A percentile compares a stretch with the other conserved stretches of the same genome.
These are phyloP conservation scores for Casuarius casuarius DNA, from an alignment of 2,113 vertebrate species.

Conservation along the genomic window DNA sequence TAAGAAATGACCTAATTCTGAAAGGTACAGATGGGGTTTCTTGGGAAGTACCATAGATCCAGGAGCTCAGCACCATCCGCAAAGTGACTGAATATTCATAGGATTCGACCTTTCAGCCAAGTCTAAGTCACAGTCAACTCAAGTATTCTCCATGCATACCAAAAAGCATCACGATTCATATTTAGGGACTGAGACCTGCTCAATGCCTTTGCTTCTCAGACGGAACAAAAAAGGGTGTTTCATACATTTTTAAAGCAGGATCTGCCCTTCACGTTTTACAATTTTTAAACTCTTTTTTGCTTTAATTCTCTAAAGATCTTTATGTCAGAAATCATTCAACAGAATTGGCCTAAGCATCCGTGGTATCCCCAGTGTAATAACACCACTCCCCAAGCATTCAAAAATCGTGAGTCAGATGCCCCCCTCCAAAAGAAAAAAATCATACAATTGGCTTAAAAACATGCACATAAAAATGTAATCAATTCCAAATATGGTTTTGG, in stretches of 20 bases:
- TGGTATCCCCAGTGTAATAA: background rate
- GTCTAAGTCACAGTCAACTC: background rate
- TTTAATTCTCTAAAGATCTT: background rate
- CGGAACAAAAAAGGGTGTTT: background rate
- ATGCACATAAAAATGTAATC: slow-evolving; percentile 39
- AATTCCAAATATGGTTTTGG: slow-evolving; percentile 48
- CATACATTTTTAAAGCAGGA: background rate
- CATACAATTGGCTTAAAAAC: slow-evolving; percentile 42
- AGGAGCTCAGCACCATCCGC: background rate
- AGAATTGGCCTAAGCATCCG: background rate
- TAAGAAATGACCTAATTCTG: background rate
- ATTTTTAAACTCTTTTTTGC: background rate
- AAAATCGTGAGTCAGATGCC: slow-evolving; percentile 58
- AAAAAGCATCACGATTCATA: background rate
- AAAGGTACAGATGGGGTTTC: background rate
- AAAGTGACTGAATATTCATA: background rate
- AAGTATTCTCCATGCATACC: background rate
- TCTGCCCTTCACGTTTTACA: background rate
- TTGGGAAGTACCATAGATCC: background rate
- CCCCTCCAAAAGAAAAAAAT: slow-evolving; percentile 40
- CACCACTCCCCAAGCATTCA: slow-evolving; percentile 57
- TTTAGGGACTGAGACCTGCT: background rate
- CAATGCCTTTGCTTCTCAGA: background rate
- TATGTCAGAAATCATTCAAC: background rate
- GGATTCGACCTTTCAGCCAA: background rate